Conservation (phyloP, 2,888 invertebrate species). For the Tanypteryx hageni region DNA sequence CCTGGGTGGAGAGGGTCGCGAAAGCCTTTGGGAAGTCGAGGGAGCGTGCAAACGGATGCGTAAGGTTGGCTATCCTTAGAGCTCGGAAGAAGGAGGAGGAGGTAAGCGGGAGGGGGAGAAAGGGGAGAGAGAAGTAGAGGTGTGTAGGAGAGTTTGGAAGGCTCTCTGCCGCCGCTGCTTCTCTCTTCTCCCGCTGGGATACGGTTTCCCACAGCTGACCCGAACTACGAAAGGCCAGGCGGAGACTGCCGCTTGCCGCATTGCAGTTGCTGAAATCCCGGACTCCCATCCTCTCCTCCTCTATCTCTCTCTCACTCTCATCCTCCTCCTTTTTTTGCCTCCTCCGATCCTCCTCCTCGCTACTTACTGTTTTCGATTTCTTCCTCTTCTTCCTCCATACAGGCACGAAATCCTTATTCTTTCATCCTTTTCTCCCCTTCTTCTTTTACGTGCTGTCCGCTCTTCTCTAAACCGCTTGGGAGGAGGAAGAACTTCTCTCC, state of each 20-base stretch:
- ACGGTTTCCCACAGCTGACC: conserved; percentile 63
- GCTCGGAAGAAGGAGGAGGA: background rate
- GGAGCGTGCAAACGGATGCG: background rate
- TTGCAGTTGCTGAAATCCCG: conserved; percentile 62
- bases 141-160: background rate
- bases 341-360: background rate
- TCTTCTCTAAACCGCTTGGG: no score
- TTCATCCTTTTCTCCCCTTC: background rate
- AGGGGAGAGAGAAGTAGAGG: background rate
- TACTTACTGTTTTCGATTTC: background rate
- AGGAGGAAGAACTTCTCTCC: background rate
- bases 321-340: conserved; percentile 14
- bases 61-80: background rate
- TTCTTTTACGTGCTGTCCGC: background rate
- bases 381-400: background rate
- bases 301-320: conserved; percentile 19
- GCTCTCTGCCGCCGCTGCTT: background rate
- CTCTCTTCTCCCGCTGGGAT: conserved; percentile 10
- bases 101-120: background rate
- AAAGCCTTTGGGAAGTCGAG: conserved; percentile 15
- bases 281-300: conserved; percentile 34
- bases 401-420: background rate
- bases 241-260: conserved; percentile 60
- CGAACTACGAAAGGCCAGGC: conserved; percentile 61
- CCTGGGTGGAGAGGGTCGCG: no score